Evolutionary conservation across 2,113 vertebrate species (phyloP).

Genomic region (Campylomormyrus tamandua): DNA sequence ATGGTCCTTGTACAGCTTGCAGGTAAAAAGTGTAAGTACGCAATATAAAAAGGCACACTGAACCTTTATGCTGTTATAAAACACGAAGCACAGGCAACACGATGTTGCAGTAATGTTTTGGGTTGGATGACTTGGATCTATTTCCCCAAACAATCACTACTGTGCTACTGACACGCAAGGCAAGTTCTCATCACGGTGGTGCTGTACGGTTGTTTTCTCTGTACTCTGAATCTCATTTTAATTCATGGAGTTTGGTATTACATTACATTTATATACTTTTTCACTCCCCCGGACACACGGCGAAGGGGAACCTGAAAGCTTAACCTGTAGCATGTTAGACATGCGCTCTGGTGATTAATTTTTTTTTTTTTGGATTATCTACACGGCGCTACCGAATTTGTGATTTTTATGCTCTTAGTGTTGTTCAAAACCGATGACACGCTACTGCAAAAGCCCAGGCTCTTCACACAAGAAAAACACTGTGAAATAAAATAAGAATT

Average conservation of each 20-base stretch:
- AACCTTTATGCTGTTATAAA: background rate
- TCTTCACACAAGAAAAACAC: background rate
- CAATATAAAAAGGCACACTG: background rate
- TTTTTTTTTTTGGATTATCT: background rate
- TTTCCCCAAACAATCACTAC: background rate
- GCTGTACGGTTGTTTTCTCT: background rate
- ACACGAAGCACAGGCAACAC: background rate
- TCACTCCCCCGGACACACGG: background rate
- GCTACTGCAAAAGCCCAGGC: background rate
- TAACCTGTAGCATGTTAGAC: background rate
- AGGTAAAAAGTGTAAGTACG: background rate
- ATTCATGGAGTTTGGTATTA: background rate
- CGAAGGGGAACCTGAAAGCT: background rate
- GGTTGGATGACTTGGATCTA: background rate
- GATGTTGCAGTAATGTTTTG: background rate
- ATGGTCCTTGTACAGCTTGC: background rate
- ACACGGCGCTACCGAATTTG: background rate
- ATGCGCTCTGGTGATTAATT: background rate
- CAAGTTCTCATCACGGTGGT: background rate
- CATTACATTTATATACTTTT: background rate
- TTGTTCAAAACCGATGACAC: background rate
- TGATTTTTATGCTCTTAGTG: background rate
- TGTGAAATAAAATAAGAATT: background rate
- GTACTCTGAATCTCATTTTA: background rate
- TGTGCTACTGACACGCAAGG: background rate